Conservation (phyloP, 1,140 invertebrate species). For the Sinella curviseta region DNA sequence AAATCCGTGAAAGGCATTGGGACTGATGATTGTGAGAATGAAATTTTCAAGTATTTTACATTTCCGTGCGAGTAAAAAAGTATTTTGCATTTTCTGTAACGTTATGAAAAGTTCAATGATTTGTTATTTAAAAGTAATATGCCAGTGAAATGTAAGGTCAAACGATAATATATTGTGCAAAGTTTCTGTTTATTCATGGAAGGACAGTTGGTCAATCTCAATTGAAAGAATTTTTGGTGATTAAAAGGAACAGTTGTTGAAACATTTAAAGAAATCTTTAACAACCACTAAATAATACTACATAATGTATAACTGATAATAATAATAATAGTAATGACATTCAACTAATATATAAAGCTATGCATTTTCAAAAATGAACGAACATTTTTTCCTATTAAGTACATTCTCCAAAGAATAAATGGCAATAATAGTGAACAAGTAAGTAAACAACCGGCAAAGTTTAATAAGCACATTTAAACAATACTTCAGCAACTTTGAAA, state of each 20-base stretch:
- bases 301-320: too few species aligned
- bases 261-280: not conserved
- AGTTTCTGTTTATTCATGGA: not conserved
- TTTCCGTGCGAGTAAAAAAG: not conserved
- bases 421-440: too few species aligned
- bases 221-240: not conserved
- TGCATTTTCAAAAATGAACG: not conserved
- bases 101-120: too few species aligned
- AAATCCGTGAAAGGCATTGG: not conserved
- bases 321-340: too few species aligned
- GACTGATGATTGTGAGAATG: not conserved
- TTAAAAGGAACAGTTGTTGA: not conserved
- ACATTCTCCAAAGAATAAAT: too few species aligned
- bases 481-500: too few species aligned
- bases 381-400: not conserved
- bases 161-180: not conserved
- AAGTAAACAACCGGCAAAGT: not conserved
- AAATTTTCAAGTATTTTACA: not conserved
- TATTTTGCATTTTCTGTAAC: too few species aligned
- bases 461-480: too few species aligned
- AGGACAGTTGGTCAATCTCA: constrained; percentile 17
- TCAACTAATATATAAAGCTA: not conserved
- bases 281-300: not conserved
- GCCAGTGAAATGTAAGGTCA: too few species aligned
- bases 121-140: too few species aligned